Percentiles rank a stretch among this genome's conserved stretches.
Evolutionary conservation across 2,888 invertebrate genomes (phyloP).

Genomic region (Folsomia candida): DNA sequence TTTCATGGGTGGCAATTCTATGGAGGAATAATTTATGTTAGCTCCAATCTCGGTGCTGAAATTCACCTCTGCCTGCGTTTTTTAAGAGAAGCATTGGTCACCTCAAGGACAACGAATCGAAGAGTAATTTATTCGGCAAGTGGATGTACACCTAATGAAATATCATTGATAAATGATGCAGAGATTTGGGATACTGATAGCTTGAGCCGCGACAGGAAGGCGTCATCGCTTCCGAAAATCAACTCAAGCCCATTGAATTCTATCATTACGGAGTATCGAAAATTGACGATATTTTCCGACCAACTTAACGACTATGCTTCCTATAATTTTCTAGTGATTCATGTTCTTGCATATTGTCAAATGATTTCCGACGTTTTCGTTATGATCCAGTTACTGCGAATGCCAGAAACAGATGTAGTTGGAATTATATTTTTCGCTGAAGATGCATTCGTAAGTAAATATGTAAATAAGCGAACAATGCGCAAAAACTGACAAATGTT

Average conservation of each 20-base stretch:
- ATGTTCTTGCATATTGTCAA: constrained; percentile 32
- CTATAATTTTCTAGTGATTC: constrained; percentile 25
- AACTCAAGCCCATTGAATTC: not conserved
- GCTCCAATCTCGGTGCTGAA: constrained; percentile 35
- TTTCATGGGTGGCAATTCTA: constrained; percentile 36
- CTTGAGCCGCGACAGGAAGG: not conserved
- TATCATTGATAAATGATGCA: not conserved
- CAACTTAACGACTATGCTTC: constrained; percentile 32
- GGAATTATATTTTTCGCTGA: constrained; percentile 29
- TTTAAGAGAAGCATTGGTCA: constrained; percentile 9
- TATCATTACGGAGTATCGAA: constrained; percentile 28
- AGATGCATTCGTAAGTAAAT: constrained; percentile 28
- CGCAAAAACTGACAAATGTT: too few relatives aligned
- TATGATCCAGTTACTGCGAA: constrained; percentile 32
- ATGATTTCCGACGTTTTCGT: constrained; percentile 36
- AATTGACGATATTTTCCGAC: constrained; percentile 24
- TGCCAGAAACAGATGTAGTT: constrained; percentile 34
- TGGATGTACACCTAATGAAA: not conserved
- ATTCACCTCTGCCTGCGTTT: constrained; percentile 21
- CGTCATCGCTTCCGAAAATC: not conserved
- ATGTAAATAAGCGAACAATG: too few relatives aligned
- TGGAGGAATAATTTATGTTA: constrained; percentile 35
- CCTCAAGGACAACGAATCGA: not conserved
- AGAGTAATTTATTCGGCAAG: not conserved
- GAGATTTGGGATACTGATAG: not conserved